These are phyloP conservation scores for Metalampra italica DNA, from an alignment of 2,888 invertebrate genomes.

Conservation along the genomic window DNA sequence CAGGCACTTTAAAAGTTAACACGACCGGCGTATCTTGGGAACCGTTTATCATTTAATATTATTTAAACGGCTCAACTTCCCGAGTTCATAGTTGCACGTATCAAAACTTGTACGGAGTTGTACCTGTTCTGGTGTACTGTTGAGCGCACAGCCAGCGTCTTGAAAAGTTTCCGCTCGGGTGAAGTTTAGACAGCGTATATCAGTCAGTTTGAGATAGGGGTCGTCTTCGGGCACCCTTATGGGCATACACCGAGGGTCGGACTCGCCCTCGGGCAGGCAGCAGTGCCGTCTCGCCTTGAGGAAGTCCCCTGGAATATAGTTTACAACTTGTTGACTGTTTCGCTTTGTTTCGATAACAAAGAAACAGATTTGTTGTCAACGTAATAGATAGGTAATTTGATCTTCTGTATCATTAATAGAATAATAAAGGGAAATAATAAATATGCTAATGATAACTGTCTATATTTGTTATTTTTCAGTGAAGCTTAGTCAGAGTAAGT, in stretches of 20 bases:
- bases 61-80: neutral
- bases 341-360: too few species aligned
- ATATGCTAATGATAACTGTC: too few species aligned
- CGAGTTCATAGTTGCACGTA: neutral
- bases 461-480: too few species aligned
- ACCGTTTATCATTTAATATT: neutral
- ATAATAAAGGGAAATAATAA: too few species aligned
- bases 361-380: too few species aligned
- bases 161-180: slow-evolving; percentile 61
- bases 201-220: slow-evolving; percentile 56
- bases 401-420: too few species aligned
- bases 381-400: too few species aligned
- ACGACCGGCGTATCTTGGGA: neutral
- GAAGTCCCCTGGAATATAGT: slow-evolving; percentile 43
- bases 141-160: slow-evolving; percentile 47
- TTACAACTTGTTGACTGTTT: neutral
- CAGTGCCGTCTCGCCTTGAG: slow-evolving; percentile 40
- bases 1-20: slow-evolving; percentile 5
- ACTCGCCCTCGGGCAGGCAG: slow-evolving; percentile 34
- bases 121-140: slow-evolving; percentile 48
- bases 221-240: slow-evolving; percentile 51
- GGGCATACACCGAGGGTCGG: slow-evolving; percentile 47
- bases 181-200: slow-evolving; percentile 59
- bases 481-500: too few species aligned
- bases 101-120: slow-evolving; percentile 12